Percentiles rank a stretch among this genome's conserved stretches.
These are phyloP conservation scores for Unio delphinus DNA, from an alignment of 2,888 invertebrate species.

Conservation along the genomic window DNA sequence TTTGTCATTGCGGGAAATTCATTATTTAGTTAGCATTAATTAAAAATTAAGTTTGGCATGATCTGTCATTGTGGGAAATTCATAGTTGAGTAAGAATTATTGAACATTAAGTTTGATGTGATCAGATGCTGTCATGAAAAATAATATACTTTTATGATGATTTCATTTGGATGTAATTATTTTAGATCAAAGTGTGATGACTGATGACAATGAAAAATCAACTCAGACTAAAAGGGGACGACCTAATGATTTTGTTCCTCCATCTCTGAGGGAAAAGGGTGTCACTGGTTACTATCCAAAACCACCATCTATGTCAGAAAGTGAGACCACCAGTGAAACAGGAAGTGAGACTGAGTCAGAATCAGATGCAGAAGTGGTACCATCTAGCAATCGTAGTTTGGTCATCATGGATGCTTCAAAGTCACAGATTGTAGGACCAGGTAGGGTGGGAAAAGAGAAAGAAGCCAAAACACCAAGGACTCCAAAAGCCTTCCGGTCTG, in stretches of 20 bases:
- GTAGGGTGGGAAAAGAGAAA: slow-evolving; percentile 2
- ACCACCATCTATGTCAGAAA: slow-evolving; percentile 15
- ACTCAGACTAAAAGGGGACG: slow-evolving; percentile 37
- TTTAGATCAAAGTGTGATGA: slow-evolving; percentile 50
- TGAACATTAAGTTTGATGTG: too few relatives aligned
- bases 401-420: slow-evolving; percentile 50
- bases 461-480: slow-evolving; percentile 26
- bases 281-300: slow-evolving; percentile 13
- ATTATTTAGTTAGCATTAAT: too few relatives aligned
- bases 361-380: slow-evolving; percentile 38
- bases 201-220: slow-evolving; percentile 46
- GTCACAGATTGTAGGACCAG: slow-evolving; percentile 29
- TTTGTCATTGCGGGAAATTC: too few relatives aligned
- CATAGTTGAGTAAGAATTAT: too few relatives aligned
- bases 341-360: slow-evolving; percentile 31
- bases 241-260: slow-evolving; percentile 33
- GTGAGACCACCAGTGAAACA: slow-evolving; percentile 30
- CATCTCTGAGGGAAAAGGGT: slow-evolving; percentile 25
- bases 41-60: too few relatives aligned
- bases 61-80: too few relatives aligned
- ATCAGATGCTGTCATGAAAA: too few relatives aligned
- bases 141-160: too few relatives aligned
- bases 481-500: slow-evolving; percentile 27
- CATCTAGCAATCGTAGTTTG: slow-evolving; percentile 38
- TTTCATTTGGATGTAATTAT: slow-evolving; percentile 2